These are phyloP conservation scores for Drosophila punjabiensis DNA, from an alignment of 1,140 invertebrate species.

Conservation along the genomic window DNA sequence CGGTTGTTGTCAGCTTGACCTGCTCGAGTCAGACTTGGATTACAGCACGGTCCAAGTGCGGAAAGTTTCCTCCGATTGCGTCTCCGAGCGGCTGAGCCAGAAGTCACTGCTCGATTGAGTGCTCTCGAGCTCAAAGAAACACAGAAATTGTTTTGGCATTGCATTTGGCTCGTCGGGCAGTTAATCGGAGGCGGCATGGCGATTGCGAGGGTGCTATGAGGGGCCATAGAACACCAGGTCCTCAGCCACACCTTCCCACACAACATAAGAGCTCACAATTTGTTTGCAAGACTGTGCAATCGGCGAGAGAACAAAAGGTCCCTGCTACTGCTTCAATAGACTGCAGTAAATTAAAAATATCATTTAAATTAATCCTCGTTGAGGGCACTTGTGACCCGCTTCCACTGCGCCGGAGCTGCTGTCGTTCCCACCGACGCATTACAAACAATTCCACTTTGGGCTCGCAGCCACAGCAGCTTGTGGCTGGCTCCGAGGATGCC, in stretches of 20 bases:
- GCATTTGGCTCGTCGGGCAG: conserved; percentile 17
- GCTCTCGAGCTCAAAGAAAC: conserved; percentile 32
- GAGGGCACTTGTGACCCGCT: conserved; percentile 36
- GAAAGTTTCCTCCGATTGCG: conserved; percentile 69
- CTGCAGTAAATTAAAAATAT: conserved; percentile 69
- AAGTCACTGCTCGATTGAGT: conserved; percentile 42
- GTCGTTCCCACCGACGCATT: conserved; percentile 67
- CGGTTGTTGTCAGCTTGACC: conserved; percentile 57
- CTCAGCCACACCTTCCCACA: neutral
- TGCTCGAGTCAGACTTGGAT: conserved; percentile 50
- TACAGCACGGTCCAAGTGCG: conserved; percentile 48
- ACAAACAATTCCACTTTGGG: conserved; percentile 80
- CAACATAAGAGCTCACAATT: conserved; percentile 18
- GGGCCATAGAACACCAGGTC: neutral
- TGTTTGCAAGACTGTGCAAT: conserved; percentile 36
- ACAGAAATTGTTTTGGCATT: conserved; percentile 23
- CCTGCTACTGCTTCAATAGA: conserved; percentile 10
- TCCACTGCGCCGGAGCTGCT: conserved; percentile 5
- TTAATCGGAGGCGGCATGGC: conserved; percentile 21
- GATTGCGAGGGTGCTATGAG: neutral
- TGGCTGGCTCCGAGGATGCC: conserved; percentile 62
- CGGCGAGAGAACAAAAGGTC: conserved; percentile 36
- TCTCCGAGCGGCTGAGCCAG: conserved; percentile 25
- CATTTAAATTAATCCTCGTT: conserved; percentile 74
- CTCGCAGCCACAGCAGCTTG: conserved; percentile 73